Base-by-base conservation (phyloP, 2,888 invertebrate species). In the Orthosia gothica region DNA sequence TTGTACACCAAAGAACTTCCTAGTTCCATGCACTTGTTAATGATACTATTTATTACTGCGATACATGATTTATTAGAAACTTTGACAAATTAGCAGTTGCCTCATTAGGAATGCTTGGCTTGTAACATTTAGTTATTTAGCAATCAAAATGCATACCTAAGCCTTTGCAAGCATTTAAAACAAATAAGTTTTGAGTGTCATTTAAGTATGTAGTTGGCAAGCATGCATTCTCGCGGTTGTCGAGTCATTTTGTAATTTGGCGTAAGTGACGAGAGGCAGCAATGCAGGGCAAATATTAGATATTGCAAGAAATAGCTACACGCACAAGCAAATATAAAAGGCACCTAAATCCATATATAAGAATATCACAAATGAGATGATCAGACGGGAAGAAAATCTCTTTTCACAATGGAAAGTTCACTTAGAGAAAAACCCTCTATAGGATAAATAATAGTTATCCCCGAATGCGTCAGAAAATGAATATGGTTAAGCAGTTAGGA, bases 181-280 rank as follows among this genome's bases (percentile, higher is more conserved):
- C 89, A 89, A 91, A 91, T 92, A 89, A 89, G 88, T 91, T n/a
- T 91, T 91, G 79, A 81, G 83, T 92, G 92, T 93, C 91, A 90
- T 91, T 91, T 91, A 90, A 88, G 92, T 91, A 90, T 90, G 90
- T 88, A 84, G 92, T 93, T 93, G 92, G 93, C 93, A 93, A 93
- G 91, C 92, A 93, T 92, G 92, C 87, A 85, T 88, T 89, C 87
- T 87, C 87, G 84, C 83, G 88, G 88, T 86, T 90, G 91, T 89
- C 92, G 92, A 92, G 91, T 94, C 92, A 92, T 91, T 89, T 88
- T 91, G 87, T 81, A 81, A 69, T 82, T 87, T 91, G 94, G 94
- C 82, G 68, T 89, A 94, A 94, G 94, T 90, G 74, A 93, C 55
- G 82, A 91, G 93, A 89, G 90, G 26, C 40, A 65, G 78, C 54